Evolutionary conservation across 2,113 vertebrate genomes (phyloP), one percentile per base, ranked within the genome.

Genomic region (Sinocyclocheilus anophthalmus): DNA sequence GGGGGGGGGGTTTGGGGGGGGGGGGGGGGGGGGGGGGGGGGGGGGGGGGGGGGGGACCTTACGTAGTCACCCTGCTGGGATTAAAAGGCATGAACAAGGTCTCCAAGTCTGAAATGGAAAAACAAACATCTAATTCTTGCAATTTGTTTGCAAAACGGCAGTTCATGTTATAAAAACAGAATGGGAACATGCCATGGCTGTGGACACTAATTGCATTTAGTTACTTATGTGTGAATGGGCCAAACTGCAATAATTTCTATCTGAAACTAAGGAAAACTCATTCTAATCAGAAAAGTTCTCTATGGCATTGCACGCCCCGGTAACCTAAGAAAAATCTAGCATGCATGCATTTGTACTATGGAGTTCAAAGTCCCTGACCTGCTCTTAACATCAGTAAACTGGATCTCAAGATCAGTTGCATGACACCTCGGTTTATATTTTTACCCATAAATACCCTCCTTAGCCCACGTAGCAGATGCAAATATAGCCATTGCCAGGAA

Each of bases 381-480:
- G 78, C 78, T 72, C 33, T 50, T 84, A 86, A 88, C 88, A 82
- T 63, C 65, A 37, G 53, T 63, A 48, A 76, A 84, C 83, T 87
- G 50, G 50, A 69, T 77, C 50, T 90, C 84, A 92, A 92, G 92
- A 84, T 92, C 95, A 93, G 95, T 92, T 93, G 92, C 93, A 90
- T 82, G 83, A 91, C 86, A 93, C 94, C 92, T 94, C 73, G 89
- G 88, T 91, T 95, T 94, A 95, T 89, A 93, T 92, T 94, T 92
- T 55, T 69, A 90, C 90, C 78, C 94, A 91, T 94, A 94, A 90
- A 95, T 96, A 93, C 50, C 88, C 48, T 42, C 53, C 72, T 37
- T 45, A 75, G 50, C 91, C 88, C 93, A 94, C 92, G 53, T 90
- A 83, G 83, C 87, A 48, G 92, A 93, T 95, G 94, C 95, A 95